Conservation (phyloP, 2,797 vertebrate genomes). For the Psittacula derbiana region DNA sequence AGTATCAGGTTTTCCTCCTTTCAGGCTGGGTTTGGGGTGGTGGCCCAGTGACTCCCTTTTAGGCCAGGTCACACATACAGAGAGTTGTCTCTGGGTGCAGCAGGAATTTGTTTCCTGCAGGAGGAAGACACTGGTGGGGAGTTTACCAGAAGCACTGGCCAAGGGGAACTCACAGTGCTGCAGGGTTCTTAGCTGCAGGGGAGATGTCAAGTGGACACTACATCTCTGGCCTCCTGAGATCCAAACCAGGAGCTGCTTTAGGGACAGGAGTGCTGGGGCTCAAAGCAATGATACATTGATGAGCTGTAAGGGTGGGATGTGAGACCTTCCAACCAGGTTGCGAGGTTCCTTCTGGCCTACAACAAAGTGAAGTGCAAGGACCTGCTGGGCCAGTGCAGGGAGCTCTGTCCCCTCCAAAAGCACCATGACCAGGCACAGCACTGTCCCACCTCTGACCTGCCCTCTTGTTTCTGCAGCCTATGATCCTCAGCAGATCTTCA, state of each 20-base stretch:
- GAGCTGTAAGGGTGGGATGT: background rate
- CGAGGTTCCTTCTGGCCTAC: background rate
- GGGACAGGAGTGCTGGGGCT: background rate
- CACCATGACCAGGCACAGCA: rapidly evolving
- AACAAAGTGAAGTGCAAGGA: background rate
- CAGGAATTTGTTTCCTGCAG: background rate
- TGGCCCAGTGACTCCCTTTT: background rate
- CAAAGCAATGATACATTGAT: background rate
- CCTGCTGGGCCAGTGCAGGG: background rate
- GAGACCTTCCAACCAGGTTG: background rate
- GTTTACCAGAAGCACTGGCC: background rate
- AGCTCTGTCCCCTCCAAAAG: background rate
- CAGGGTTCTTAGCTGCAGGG: background rate
- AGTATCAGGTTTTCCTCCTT: conserved; percentile 70
- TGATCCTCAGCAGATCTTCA: conserved; percentile 99
- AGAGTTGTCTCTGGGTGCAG: background rate
- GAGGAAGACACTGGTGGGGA: background rate
- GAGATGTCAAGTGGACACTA: background rate
- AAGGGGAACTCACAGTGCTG: background rate
- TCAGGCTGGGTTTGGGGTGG: background rate
- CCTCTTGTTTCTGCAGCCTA: conserved; percentile 81
- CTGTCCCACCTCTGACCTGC: background rate
- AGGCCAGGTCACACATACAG: background rate
- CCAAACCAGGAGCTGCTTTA: background rate
- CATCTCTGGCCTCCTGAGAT: background rate